Evolutionary conservation across 1,140 invertebrate genomes (phyloP).

Genomic region (Anagrus nilaparvatae): DNA sequence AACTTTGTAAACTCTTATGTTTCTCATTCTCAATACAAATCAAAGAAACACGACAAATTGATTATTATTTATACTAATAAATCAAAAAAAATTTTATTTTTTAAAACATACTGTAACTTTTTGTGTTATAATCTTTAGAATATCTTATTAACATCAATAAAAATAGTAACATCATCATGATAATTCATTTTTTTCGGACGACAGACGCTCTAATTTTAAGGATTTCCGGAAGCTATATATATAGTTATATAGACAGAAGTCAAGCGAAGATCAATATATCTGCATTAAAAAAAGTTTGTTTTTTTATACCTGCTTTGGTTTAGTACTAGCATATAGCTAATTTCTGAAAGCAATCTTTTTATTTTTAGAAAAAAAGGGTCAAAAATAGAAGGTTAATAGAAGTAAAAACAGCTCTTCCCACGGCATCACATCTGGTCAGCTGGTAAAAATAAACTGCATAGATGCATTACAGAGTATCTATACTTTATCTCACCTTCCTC

Average conservation of each 20-base stretch:
- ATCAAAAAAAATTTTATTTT: no score
- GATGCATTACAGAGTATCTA: slow-evolving; percentile 16
- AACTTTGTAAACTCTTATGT: no score
- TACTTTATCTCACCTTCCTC: slow-evolving; percentile 15
- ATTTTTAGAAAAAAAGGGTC: slow-evolving; percentile 13
- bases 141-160: no score
- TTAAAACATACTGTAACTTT: no score
- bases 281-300: no score
- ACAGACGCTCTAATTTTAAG: slow-evolving; percentile 20
- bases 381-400: not conserved
- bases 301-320: slow-evolving; percentile 15
- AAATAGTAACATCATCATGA: no score
- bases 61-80: no score
- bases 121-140: no score
- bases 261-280: not conserved
- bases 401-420: slow-evolving; percentile 31
- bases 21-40: no score
- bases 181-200: not conserved
- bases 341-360: slow-evolving; percentile 40
- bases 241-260: no score
- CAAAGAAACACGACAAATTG: no score
- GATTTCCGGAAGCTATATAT: slow-evolving; percentile 27
- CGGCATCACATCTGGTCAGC: slow-evolving; percentile 42
- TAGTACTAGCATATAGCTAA: slow-evolving; percentile 21
- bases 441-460: slow-evolving; percentile 23